Base-by-base conservation (phyloP, 1,140 invertebrate species). In the Ceratina calcarata region DNA sequence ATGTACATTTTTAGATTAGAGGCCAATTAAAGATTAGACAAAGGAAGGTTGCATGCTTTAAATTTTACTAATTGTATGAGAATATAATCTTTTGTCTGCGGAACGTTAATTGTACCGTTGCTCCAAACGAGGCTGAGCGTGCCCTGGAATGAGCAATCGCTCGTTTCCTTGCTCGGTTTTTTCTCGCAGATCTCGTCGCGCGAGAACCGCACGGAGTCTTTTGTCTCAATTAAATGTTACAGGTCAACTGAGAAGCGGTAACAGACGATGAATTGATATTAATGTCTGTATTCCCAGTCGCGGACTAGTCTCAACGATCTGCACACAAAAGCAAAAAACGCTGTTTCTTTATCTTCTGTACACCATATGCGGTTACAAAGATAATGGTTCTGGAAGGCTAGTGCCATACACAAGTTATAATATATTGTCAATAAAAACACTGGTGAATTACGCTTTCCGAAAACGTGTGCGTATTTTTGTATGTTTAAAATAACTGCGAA, bases 41-140 rank as follows among this genome's bases (percentile, higher is more conserved):
- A n/a, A n/a, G n/a, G n/a, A n/a, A n/a, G n/a, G n/a, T n/a, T 24
- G 13, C 66, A 22, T 45, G 15, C 32, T 18, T 12, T 22, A 32
- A 45, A 51, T 67, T 64, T 24, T 69, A 60, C 68, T 37, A 84
- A 85, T 81, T 62, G 51, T 71, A 53, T 12, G 24, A 51, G 2
- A 16, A 70, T 8, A 73, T 32, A 24, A 4, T 77, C 37, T 4
- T 57, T 73, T 18, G 22, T 15, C 13, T 32, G 45, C 27, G 37
- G 58, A 27, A 60, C 49, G 22, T 67, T 82, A 85, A 85, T 82
- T 75, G 22, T 84, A 84, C 49, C 49, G 60, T 84, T 81, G 32
- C 15, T 66, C 24, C 7, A 13, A 77, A 66, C 45, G 24, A 81
- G n/a, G n/a, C 18, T 32, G 32, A 24, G 13, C 53, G 49, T 16